Percentiles rank a stretch among this genome's conserved stretches.
These are phyloP conservation scores for Chelonus insularis DNA, from an alignment of 1,140 invertebrate species.

Conservation along the genomic window DNA sequence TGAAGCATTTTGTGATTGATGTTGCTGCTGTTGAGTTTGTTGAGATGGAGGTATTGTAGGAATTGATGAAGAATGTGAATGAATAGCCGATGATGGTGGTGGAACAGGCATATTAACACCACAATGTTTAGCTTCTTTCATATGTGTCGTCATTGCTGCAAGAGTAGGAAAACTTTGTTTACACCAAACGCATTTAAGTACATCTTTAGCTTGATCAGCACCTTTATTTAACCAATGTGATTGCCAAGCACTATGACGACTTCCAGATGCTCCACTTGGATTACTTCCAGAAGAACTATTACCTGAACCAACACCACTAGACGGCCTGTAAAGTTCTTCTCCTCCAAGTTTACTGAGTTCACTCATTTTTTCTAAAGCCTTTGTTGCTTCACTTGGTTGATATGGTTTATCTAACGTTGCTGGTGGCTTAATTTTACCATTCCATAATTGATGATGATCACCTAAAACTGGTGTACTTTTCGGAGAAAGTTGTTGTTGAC, in stretches of 20 bases:
- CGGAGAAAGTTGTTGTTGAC: conserved; percentile 67
- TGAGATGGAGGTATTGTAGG: conserved; percentile 60
- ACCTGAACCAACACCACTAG: conserved; percentile 51
- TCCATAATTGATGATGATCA: conserved; percentile 69
- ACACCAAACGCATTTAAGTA: conserved; percentile 94
- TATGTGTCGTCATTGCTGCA: conserved; percentile 88
- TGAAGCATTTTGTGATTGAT: conserved; percentile 59
- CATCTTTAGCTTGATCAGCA: conserved; percentile 89
- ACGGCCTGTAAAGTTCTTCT: conserved; percentile 71
- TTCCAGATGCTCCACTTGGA: conserved; percentile 53
- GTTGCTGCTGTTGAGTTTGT: conserved; percentile 59
- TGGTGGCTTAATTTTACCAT: conserved; percentile 75
- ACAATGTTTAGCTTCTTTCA: conserved; percentile 94
- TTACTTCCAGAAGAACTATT: conserved; percentile 33
- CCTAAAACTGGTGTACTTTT: conserved; percentile 64
- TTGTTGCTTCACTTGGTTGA: conserved; percentile 76
- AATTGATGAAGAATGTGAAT: conserved; percentile 63
- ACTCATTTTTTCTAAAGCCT: conserved; percentile 89
- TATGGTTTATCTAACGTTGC: conserved; percentile 59
- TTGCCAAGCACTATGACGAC: conserved; percentile 86
- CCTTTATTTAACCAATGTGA: conserved; percentile 94
- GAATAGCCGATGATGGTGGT: conserved; percentile 51
- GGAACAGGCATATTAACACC: conserved; percentile 79
- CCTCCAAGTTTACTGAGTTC: conserved; percentile 82
- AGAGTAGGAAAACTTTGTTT: conserved; percentile 90